phyloP scores from a whole-genome alignment of 1,140 invertebrate species.

The Planococcus citri region DNA sequence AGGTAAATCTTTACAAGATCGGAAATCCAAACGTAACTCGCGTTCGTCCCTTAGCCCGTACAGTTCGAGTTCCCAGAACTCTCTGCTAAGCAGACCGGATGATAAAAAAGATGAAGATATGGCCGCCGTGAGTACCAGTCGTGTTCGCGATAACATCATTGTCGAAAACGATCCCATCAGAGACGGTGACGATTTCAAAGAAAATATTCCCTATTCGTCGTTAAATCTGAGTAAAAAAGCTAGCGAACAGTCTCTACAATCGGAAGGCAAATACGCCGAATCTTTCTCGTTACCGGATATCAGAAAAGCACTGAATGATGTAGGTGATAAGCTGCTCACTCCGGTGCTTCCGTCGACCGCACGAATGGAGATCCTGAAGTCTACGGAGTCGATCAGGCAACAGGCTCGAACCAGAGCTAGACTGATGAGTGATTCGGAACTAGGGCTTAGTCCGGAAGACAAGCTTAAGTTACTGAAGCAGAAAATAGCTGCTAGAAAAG shows the following conservation, averaged over 20 bases:
- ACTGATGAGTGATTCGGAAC: slow-evolving; percentile 55
- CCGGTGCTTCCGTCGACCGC: slow-evolving; percentile 12
- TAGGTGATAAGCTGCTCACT: slow-evolving; percentile 18
- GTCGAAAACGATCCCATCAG: background rate
- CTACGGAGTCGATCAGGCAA: slow-evolving; percentile 41
- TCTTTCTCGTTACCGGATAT: slow-evolving; percentile 33
- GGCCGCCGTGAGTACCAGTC: background rate
- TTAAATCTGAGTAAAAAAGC: slow-evolving; percentile 18
- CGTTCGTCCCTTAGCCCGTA: slow-evolving; percentile 30
- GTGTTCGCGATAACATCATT: background rate
- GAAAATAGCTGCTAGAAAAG: slow-evolving; percentile 34
- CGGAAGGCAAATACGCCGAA: slow-evolving; percentile 26
- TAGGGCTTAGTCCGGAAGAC: slow-evolving; percentile 58
- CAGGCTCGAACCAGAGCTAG: slow-evolving; percentile 48
- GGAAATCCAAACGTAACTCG: slow-evolving; percentile 37
- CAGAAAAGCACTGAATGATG: slow-evolving; percentile 29
- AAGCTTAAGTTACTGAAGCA: slow-evolving; percentile 43
- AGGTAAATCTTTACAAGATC: slow-evolving; percentile 49
- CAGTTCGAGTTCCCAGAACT: slow-evolving; percentile 23
- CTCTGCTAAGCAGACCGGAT: slow-evolving; percentile 13
- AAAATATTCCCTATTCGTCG: background rate
- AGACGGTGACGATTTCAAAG: background rate
- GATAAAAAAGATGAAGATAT: slow-evolving; percentile 12
- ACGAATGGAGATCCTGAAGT: slow-evolving; percentile 31
- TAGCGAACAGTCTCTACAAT: background rate